phyloP scores from a whole-genome alignment of 2,888 invertebrate species.

The Trachelus troglodyta region DNA sequence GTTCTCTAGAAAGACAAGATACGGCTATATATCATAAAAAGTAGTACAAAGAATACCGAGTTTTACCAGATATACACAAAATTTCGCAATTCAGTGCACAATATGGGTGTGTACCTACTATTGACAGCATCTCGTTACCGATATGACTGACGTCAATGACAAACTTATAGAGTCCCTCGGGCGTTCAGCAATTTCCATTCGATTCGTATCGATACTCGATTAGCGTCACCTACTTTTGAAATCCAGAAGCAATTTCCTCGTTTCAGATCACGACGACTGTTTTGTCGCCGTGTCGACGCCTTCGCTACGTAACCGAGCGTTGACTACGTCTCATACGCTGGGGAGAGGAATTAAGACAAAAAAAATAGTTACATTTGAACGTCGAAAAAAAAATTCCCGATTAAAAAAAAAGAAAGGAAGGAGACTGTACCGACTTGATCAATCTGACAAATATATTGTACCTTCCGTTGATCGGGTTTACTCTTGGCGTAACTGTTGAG shows the following conservation, averaged over 20 bases:
- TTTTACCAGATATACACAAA: not conserved
- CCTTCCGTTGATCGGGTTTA: constrained; percentile 58
- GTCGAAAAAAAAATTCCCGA: not conserved
- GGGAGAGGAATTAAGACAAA: not conserved
- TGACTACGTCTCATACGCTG: not conserved
- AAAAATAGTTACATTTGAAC: not conserved
- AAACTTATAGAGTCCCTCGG: not conserved
- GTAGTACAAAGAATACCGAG: not conserved
- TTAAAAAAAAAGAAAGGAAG: not conserved
- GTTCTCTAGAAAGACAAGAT: not conserved
- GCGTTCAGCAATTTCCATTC: not conserved
- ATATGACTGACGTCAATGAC: not conserved
- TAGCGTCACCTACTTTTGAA: not conserved
- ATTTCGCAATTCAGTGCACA: not conserved
- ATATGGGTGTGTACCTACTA: not conserved
- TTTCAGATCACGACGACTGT: not conserved
- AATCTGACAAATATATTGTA: constrained; percentile 18
- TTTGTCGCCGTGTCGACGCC: not conserved
- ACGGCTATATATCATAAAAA: not conserved
- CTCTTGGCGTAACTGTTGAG: constrained; percentile 51
- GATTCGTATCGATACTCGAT: not conserved
- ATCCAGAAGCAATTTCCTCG: not conserved
- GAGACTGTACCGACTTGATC: not conserved
- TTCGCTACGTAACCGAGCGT: not conserved
- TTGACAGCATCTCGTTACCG: not conserved